Conservation (phyloP, 1,140 invertebrate species). For the Saxidomus purpurata region DNA sequence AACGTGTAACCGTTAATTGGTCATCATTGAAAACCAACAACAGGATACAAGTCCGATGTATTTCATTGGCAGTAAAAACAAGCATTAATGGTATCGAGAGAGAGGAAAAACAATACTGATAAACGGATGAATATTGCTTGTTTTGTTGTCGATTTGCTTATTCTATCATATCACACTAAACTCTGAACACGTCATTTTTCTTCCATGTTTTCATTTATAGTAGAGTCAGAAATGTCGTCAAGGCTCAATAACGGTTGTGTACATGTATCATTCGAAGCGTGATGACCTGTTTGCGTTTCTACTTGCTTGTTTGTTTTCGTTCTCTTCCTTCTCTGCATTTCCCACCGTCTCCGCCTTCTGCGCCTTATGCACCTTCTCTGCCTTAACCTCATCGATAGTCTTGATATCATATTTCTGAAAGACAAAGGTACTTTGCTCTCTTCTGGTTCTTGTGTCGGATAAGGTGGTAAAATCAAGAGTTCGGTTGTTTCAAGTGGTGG, state of each 20-base stretch:
- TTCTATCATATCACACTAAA: too few relatives aligned
- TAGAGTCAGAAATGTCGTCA: too few relatives aligned
- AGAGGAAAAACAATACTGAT: background rate
- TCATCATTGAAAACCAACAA: constrained; percentile 2
- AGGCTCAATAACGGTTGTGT: too few relatives aligned
- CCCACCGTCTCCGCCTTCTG: too few relatives aligned
- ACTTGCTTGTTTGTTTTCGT: too few relatives aligned
- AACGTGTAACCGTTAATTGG: background rate
- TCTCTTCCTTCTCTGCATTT: background rate
- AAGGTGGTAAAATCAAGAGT: background rate
- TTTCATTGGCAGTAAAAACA: background rate
- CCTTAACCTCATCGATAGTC: background rate
- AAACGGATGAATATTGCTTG: background rate
- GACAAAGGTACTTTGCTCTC: background rate
- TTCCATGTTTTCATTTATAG: too few relatives aligned
- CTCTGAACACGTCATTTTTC: too few relatives aligned
- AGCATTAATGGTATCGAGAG: too few relatives aligned
- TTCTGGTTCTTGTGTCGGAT: background rate
- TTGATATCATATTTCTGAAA: constrained; percentile 2
- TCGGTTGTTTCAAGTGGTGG: background rate
- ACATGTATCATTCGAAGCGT: too few relatives aligned
- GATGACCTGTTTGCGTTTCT: background rate
- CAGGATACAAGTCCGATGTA: background rate
- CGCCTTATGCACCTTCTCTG: too few relatives aligned
- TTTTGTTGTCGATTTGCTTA: background rate